Evolutionary conservation across 2,113 vertebrate species (phyloP), one percentile per base, ranked within the genome.

Genomic region (Verasper variegatus): DNA sequence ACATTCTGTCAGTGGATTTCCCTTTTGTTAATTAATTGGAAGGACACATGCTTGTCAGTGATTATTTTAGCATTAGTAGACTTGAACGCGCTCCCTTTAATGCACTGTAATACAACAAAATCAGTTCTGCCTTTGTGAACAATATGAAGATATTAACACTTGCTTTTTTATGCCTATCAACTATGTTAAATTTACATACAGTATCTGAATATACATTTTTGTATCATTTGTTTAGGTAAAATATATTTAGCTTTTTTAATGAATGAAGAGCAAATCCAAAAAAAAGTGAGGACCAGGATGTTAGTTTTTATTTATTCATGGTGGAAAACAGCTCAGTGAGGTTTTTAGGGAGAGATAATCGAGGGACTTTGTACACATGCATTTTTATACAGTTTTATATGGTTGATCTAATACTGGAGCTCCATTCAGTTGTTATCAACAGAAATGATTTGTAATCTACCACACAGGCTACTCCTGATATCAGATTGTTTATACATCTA

Each of bases 271-370:
- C 15, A 83, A 83, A 73, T 75, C 64, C 3, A 15, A 67, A 54
- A 69, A 13, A 47, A 83, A 76, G 74, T 71, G 52, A 79, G 62
- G 8, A 55, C 26, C 60, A 68, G 65, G 65, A 74, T 65, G 2
- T 59, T 66, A 69, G 37, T 68, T 63, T 72, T 76, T 83, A 93
- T 92, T 93, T 93, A 91, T 92, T 89, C 78, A 57, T 72, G 45
- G 58, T 59, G 81, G 17, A 76, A 73, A 66, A 83, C 73, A 79
- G 64, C 45, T 76, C 60, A 54, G 37, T 80, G 35, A 63, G 42
- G 63, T 66, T 65, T 80, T 86, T 83, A 81, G 85, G 87, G 81
- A 89, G 73, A 54, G 80, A 74, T 74, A 54, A 70, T 86, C 85
- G 61, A 89, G 88, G 90, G 90, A 91, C 73, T 85, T 82, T 91